phyloP scores from a whole-genome alignment of 53 echinoderm and acorn worm genomes.

The Holothuria scabra region DNA sequence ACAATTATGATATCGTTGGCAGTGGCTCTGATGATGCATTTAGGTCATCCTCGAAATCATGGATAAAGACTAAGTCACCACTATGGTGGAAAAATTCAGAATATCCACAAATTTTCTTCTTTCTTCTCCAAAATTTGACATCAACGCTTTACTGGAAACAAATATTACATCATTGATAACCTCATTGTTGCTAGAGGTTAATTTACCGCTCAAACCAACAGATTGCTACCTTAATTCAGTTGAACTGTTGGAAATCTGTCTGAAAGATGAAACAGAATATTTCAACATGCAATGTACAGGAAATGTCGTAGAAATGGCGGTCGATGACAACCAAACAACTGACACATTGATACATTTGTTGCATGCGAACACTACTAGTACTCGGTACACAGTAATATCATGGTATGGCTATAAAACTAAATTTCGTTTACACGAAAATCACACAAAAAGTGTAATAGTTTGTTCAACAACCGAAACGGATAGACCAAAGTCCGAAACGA shows the following conservation, averaged over 20 bases:
- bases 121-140: conserved; percentile 2
- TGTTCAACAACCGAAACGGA: no score
- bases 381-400: no score
- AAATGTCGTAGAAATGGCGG: not conserved
- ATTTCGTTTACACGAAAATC: not conserved
- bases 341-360: no score
- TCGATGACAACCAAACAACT: not conserved
- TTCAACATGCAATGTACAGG: not conserved
- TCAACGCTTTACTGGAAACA: not conserved
- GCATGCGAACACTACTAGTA: no score
- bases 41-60: not conserved
- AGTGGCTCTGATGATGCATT: no score
- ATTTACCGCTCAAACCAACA: no score
- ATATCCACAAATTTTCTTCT: not conserved
- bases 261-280: not conserved
- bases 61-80: not conserved
- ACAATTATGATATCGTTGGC: no score
- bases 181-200: not conserved
- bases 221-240: not conserved
- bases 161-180: not conserved
- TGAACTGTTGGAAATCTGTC: not conserved
- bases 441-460: no score
- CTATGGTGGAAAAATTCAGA: not conserved
- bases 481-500: no score
- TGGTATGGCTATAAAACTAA: not conserved